Percentiles rank a stretch among this genome's conserved stretches.
Evolutionary conservation across 2,888 invertebrate species (phyloP).

Genomic region (Caenorhabditis sulstoni): DNA sequence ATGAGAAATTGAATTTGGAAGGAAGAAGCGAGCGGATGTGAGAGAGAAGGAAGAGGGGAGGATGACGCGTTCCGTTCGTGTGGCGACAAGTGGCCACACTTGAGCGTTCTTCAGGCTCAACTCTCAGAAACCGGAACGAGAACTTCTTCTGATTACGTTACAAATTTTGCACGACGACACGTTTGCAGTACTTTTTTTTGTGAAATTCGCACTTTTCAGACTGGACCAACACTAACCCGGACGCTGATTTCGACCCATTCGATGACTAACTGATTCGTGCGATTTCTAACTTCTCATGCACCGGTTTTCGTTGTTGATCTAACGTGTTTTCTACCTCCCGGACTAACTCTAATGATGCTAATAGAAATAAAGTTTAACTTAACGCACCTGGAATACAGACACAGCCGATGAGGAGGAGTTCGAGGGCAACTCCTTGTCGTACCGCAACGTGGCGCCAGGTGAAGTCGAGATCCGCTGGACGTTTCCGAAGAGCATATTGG

Average conservation of each 20-base stretch:
- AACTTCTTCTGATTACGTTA: no score
- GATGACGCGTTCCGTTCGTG: conserved; percentile 18
- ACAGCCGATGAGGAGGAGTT: conserved; percentile 46
- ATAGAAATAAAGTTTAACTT: neutral
- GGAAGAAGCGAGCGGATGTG: neutral
- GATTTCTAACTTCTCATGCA: neutral
- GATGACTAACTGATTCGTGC: conserved; percentile 24
- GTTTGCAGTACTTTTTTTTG: conserved; percentile 5
- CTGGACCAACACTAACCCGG: conserved; percentile 56
- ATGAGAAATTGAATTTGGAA: conserved; percentile 41
- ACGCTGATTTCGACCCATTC: conserved; percentile 55
- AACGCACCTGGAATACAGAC: conserved; percentile 40
- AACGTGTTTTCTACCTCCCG: conserved; percentile 24
- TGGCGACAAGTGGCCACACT: conserved; percentile 1
- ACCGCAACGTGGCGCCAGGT: conserved; percentile 74
- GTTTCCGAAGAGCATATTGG: conserved; percentile 69
- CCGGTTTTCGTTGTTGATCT: conserved; percentile 12
- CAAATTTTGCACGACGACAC: no score
- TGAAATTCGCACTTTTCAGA: conserved; percentile 41
- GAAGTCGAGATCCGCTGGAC: conserved; percentile 74
- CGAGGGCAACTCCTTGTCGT: conserved; percentile 72
- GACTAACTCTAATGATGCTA: conserved; percentile 1
- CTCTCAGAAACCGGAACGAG: neutral
- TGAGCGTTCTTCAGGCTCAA: conserved; percentile 25
- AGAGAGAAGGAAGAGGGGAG: no score